Evolutionary conservation across 2,888 invertebrate species (phyloP), one percentile per base, ranked within the genome.

Genomic region (Heptascelio sp.): DNA sequence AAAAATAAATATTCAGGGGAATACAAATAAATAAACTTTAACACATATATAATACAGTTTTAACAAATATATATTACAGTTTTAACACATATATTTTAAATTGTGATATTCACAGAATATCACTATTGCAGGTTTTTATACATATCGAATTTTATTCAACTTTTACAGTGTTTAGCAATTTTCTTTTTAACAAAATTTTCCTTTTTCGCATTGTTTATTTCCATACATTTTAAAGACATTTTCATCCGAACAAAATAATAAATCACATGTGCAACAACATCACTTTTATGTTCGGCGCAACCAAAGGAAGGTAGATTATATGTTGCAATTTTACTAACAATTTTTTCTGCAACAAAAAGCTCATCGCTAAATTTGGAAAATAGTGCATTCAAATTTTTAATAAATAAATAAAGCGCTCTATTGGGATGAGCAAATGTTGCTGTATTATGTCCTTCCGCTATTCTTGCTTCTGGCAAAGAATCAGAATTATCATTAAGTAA

Each of bases 131-230:
- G n/a, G n/a, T n/a, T n/a, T n/a, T n/a, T n/a, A n/a, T n/a, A n/a
- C n/a, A n/a, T n/a, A n/a, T n/a, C 17, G 15, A 43, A 4, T 43
- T 6, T 17, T 43, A 43, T 43, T 11, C 43, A 17, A 13, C 17
- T 43, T 3, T 49, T 49, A 13, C 43, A 62, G 13, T 62, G 40
- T 34, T 62, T 43, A 11, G 62, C 62, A 25, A 62, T 46, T 26
- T 43, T 62, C 17, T 62, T 62, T 46, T 43, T 46, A 37, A 23
- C 21, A 17, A 62, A 62, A 23, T 62, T 62, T 43, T 25, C 43
- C 13, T 62, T 43, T 9, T 62, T 43, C 1, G 0, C 17, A 25
- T 62, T 40, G 25, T 43, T 43, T 1, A 62, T n/a, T 46, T 46
- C 3, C 6, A 0, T 23, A 17, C 62, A 62, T 46, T 43, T 62